A percentile compares a stretch with the other conserved stretches of the same genome.
Conservation (phyloP, 2,888 invertebrate genomes). For the Linyphia triangularis region DNA sequence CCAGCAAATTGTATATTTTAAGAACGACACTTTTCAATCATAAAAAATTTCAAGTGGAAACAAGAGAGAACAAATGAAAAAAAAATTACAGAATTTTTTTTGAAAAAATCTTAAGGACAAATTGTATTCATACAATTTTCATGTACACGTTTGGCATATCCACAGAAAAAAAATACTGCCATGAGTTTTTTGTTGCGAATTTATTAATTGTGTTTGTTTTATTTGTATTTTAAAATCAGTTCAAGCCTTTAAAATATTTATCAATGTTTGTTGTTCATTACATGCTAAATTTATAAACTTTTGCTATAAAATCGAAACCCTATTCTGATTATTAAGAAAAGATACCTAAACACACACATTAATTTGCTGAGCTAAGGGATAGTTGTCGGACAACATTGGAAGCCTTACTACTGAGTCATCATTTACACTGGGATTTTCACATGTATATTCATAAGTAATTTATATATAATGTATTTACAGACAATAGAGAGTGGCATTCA, state of each 20-base stretch:
- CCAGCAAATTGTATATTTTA: no score
- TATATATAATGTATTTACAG: constrained; percentile 66
- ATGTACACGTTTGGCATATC: not conserved
- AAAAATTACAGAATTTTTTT: no score
- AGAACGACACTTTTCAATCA: no score
- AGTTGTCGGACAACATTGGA: constrained; percentile 74
- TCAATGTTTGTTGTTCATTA: not conserved
- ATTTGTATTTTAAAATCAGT: not conserved
- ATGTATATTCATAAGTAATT: constrained; percentile 56
- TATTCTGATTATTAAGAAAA: constrained; percentile 5
- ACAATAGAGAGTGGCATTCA: constrained; percentile 59
- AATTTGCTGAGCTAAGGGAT: constrained; percentile 73
- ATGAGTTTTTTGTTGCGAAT: not conserved
- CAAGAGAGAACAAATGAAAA: no score
- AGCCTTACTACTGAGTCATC: constrained; percentile 74
- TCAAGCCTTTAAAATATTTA: not conserved
- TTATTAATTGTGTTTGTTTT: not conserved
- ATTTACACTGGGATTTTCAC: constrained; percentile 65
- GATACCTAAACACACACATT: constrained; percentile 22
- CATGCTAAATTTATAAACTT: not conserved
- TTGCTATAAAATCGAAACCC: not conserved
- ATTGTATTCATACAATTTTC: no score
- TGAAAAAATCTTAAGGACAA: no score
- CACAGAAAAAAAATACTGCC: not conserved
- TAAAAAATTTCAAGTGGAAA: no score